Evolutionary conservation across 2,113 vertebrate species (phyloP).

Genomic region (Balaeniceps rex): DNA sequence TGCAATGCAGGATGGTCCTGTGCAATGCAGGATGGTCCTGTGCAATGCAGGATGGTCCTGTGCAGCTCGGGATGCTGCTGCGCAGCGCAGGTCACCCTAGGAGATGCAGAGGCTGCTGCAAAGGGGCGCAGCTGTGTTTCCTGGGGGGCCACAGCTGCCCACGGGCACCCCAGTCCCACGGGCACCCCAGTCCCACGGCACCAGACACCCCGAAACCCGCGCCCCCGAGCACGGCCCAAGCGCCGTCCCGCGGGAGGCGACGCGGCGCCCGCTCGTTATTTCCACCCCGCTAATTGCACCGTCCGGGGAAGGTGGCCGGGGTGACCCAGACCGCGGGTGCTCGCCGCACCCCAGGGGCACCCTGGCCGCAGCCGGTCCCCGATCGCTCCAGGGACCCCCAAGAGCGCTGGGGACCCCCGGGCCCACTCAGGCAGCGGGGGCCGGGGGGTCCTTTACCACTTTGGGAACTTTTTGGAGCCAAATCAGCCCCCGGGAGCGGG

Average conservation of each 20-base stretch:
- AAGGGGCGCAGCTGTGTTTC: neutral
- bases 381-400: neutral
- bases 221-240: too few species aligned
- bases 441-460: neutral
- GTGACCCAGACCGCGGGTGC: neutral
- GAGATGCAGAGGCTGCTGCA: too few species aligned
- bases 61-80: neutral
- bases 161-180: neutral
- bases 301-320: neutral
- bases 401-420: accelerated
- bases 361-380: neutral
- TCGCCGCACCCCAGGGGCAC: neutral
- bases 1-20: too few species aligned
- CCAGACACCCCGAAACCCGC: neutral
- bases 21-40: neutral
- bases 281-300: neutral
- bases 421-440: neutral
- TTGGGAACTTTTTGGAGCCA: neutral
- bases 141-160: neutral
- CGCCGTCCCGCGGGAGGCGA: too few species aligned
- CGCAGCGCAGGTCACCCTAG: neutral
- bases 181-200: neutral
- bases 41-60: neutral
- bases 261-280: neutral
- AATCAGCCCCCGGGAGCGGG: neutral